Evolutionary conservation across 2,888 invertebrate species (phyloP), one percentile per base, ranked within the genome.

Genomic region (Anarsia innoxiella): DNA sequence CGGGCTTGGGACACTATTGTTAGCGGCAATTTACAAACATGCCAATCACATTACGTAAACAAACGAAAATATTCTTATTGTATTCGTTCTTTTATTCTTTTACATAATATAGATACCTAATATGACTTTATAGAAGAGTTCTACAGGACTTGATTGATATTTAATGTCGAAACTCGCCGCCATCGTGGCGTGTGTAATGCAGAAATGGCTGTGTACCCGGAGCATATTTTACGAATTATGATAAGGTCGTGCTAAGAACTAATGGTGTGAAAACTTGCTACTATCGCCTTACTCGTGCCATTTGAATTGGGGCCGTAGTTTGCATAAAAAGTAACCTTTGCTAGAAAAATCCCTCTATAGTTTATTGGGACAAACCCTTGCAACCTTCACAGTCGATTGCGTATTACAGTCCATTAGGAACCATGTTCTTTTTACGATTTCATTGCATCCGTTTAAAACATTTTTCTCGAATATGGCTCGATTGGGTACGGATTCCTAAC

Each of bases 211-310:
- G 25, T n/a, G 25, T n/a, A 25, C 31, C 30, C 31, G 13, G 41
- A 44, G 40, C 44, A 52, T 59, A 61, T 65, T 61, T 62, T 51
- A 57, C 51, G 52, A 56, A 61, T 66, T 59, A 62, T 56, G 66
- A 64, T 63, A 66, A 61, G 59, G 55, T 56, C 51, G 48, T 57
- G 59, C 62, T 56, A 63, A 61, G 61, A 68, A 56, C 56, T 64
- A 72, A 73, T 74, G 72, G 67, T 42, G 59, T 57, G 70, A 63
- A 64, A 69, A 60, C 50, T 56, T 60, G 64, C 51, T 59, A 57
- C 60, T 66, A 65, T 59, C 65, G 45, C 45, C 45, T 46, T 42
- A 43, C 37, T 44, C 52, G 49, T 46, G 50, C 56, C 59, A 52
- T 57, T 59, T 57, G 49, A 47, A 55, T 45, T 57, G 52, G 49